phyloP scores from a whole-genome alignment of 2,888 invertebrate genomes.

The Sicus ferrugineus region DNA sequence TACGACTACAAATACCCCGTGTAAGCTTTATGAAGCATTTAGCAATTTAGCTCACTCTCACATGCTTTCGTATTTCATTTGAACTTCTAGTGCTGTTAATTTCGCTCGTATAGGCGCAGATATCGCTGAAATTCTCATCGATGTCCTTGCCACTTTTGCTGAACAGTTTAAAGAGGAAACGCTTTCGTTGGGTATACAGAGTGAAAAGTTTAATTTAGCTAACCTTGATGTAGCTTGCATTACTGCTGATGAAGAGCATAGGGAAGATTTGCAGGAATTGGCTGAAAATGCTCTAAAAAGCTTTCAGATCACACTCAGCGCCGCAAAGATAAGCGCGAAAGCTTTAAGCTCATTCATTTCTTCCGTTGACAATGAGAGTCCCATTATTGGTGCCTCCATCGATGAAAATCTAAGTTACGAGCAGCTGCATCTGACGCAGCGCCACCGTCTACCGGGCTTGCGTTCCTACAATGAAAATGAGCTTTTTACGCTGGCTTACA shows the following conservation, averaged over 20 bases:
- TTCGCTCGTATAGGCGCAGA: constrained; percentile 63
- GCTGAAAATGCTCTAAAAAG: constrained; percentile 52
- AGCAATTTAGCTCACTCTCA: too few species aligned
- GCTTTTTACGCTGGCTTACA: constrained; percentile 59
- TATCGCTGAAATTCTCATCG: constrained; percentile 59
- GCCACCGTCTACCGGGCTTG: constrained; percentile 58
- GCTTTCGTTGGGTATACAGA: constrained; percentile 25
- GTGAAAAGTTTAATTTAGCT: constrained; percentile 47
- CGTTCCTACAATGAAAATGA: constrained; percentile 60
- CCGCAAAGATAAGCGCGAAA: constrained; percentile 56
- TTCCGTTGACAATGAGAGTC: constrained; percentile 54
- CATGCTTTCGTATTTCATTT: too few species aligned
- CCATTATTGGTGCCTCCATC: constrained; percentile 58
- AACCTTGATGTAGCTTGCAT: constrained; percentile 53
- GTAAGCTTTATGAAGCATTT: constrained; percentile 51
- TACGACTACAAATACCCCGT: constrained; percentile 62
- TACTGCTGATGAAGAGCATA: constrained; percentile 46
- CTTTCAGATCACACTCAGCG: constrained; percentile 58
- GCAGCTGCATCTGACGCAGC: constrained; percentile 53
- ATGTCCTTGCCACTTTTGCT: constrained; percentile 54
- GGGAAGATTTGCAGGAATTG: constrained; percentile 47
- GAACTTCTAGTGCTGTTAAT: constrained; percentile 55
- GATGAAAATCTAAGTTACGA: constrained; percentile 57
- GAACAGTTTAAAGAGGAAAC: constrained; percentile 58
- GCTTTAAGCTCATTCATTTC: constrained; percentile 56